These are phyloP conservation scores for Dolichopus griseipennis DNA, from an alignment of 2,888 invertebrate genomes.

Conservation along the genomic window DNA sequence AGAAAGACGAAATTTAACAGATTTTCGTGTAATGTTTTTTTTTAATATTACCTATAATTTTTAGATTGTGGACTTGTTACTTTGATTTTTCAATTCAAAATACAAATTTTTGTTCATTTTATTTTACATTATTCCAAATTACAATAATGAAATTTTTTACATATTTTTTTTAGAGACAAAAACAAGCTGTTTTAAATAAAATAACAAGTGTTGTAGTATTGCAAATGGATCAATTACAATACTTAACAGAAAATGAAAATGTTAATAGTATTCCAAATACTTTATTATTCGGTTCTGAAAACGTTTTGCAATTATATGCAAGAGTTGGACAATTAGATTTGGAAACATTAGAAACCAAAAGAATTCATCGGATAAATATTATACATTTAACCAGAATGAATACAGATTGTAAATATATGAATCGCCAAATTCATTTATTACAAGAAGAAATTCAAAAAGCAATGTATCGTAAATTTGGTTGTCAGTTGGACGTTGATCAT, in stretches of 20 bases:
- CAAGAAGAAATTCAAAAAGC: slow-evolving; percentile 47
- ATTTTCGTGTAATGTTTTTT: slow-evolving; percentile 50
- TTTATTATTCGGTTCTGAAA: slow-evolving; percentile 55
- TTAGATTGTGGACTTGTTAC: too few relatives aligned
- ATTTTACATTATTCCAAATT: not conserved
- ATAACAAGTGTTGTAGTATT: slow-evolving; percentile 61
- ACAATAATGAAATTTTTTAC: not conserved
- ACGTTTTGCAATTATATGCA: slow-evolving; percentile 50
- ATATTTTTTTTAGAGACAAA: slow-evolving; percentile 49
- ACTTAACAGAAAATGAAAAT: slow-evolving; percentile 46
- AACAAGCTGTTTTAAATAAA: slow-evolving; percentile 70
- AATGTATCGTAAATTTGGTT: slow-evolving; percentile 52
- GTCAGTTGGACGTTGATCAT: slow-evolving; percentile 46
- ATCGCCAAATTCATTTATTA: slow-evolving; percentile 48
- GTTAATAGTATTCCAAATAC: slow-evolving; percentile 43
- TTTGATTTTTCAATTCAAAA: too few relatives aligned
- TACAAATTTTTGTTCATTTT: too few relatives aligned
- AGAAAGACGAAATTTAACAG: slow-evolving; percentile 52
- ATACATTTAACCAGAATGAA: slow-evolving; percentile 62
- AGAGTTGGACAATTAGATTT: slow-evolving; percentile 56
- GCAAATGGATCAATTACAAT: slow-evolving; percentile 59
- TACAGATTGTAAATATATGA: slow-evolving; percentile 60
- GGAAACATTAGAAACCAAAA: slow-evolving; percentile 55
- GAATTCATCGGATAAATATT: slow-evolving; percentile 57
- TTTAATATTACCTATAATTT: too few relatives aligned